Base-by-base conservation (phyloP, 2,888 invertebrate species). In the Harpalus rufipes region DNA sequence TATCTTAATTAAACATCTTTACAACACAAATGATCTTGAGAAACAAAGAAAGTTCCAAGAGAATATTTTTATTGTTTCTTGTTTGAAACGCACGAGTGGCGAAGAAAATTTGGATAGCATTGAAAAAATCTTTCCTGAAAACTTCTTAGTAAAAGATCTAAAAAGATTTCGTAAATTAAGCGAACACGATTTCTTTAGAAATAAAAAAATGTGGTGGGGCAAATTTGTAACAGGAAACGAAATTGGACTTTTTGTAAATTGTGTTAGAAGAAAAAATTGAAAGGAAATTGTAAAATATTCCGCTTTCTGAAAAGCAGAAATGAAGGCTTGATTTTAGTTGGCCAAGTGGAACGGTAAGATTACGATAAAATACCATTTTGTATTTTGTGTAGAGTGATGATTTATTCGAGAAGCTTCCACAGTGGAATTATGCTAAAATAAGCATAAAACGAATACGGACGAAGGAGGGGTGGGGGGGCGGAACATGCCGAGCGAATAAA, bases 171-270 rank as follows among this genome's bases (percentile, higher is more conserved):
- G 72, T 44, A 74, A 74, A 74, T 74, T 74, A 74, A 74, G 72
- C 44, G 72, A 41, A 74, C 72, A 74, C 8, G 72, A 74, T 74
- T 74, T 74, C 44, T 74, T 74, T 44, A 41, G 72, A 74, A 44
- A 44, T 44, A 16, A 51, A 74, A 32, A 74, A 74, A 74, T 74
- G 72, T 74, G 18, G 44, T 14, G 4, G 18, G 18, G 44, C 21
- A 74, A 74, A 74, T 74, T 74, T 74, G 44, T 74, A 74, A 10
- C 44, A 74, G 72, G 72, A 74, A 74, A 74, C 18, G 72, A 44
- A 74, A 74, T 74, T 74, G 72, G 72, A 74, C 44, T 74, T 74
- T 74, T 74, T 74, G 41, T 74, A 74, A 74, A 74, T 74, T 74
- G 72, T 44, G 44, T 74, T 74, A 44, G 41, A 44, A 18, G 44